phyloP scores from a whole-genome alignment of 2,888 invertebrate species.

The Heterodera filipjevi region DNA sequence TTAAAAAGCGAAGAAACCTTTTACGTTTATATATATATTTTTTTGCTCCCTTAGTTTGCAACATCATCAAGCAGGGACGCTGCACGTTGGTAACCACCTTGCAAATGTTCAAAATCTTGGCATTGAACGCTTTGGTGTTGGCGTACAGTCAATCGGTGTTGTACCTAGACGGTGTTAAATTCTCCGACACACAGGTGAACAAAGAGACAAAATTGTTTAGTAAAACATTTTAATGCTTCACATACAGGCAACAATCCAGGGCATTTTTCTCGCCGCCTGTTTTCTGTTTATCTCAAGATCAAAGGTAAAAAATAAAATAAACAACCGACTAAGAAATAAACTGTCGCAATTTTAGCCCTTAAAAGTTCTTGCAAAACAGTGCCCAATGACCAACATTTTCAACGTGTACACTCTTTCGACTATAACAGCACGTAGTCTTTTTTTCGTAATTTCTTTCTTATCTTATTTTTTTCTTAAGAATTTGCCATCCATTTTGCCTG shows the following conservation, averaged over 20 bases:
- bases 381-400: constrained; percentile 96
- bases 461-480: constrained; percentile 2
- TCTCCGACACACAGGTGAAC: constrained; percentile 89
- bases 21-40: neutral
- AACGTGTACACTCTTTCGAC: constrained; percentile 95
- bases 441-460: neutral
- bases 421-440: constrained; percentile 75
- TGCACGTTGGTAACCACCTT: constrained; percentile 97
- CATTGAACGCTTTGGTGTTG: constrained; percentile 91
- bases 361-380: constrained; percentile 85
- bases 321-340: neutral
- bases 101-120: constrained; percentile 99
- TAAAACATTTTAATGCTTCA: neutral
- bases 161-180: constrained; percentile 95
- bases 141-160: constrained; percentile 96
- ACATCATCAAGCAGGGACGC: constrained; percentile 97
- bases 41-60: constrained; percentile 78
- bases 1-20: constrained; percentile 58
- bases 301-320: constrained; percentile 74
- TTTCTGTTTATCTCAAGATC: constrained; percentile 97
- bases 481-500: constrained; percentile 74
- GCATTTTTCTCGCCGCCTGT: constrained; percentile 89
- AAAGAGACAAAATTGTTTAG: too few species aligned
- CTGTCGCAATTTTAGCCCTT: constrained; percentile 74
- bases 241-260: constrained; percentile 90